phyloP scores from a whole-genome alignment of 2,113 vertebrate genomes.

The Podocnemis expansa region DNA sequence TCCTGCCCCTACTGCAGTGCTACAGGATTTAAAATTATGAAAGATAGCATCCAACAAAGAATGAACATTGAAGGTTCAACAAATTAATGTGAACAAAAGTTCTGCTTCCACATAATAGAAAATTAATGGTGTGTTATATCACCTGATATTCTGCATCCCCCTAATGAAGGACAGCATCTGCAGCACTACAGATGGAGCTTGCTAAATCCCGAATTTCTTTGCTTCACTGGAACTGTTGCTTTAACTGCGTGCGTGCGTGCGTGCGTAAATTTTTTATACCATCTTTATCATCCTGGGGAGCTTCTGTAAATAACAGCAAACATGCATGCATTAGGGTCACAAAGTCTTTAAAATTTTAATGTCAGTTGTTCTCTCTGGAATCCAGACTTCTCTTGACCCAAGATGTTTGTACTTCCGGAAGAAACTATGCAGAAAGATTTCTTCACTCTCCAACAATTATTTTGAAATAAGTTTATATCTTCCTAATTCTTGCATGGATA shows the following conservation, averaged over 20 bases:
- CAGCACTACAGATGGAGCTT: constrained; percentile 6
- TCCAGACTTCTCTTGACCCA: constrained; percentile 34
- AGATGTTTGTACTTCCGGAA: neutral
- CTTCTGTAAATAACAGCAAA: constrained; percentile 64
- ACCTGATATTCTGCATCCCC: neutral
- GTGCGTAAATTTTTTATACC: constrained; percentile 61
- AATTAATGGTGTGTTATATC: neutral
- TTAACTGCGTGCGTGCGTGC: neutral
- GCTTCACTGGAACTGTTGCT: neutral
- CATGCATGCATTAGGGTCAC: constrained; percentile 18
- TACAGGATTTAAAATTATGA: accelerated
- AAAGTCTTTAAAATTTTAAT: constrained; percentile 63
- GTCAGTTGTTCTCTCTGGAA: constrained; percentile 39
- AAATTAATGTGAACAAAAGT: neutral
- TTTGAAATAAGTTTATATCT: neutral
- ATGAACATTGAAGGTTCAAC: neutral
- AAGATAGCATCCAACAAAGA: neutral
- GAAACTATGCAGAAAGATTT: neutral
- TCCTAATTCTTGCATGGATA: neutral
- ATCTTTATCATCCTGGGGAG: constrained; percentile 48
- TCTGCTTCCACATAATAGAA: neutral
- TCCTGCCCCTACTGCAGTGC: neutral
- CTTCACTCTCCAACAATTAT: neutral
- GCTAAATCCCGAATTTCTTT: constrained; percentile 28
- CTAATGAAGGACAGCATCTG: constrained; percentile 41